phyloP scores from a whole-genome alignment of 2,113 vertebrate species.

The Leuciscus idus region DNA sequence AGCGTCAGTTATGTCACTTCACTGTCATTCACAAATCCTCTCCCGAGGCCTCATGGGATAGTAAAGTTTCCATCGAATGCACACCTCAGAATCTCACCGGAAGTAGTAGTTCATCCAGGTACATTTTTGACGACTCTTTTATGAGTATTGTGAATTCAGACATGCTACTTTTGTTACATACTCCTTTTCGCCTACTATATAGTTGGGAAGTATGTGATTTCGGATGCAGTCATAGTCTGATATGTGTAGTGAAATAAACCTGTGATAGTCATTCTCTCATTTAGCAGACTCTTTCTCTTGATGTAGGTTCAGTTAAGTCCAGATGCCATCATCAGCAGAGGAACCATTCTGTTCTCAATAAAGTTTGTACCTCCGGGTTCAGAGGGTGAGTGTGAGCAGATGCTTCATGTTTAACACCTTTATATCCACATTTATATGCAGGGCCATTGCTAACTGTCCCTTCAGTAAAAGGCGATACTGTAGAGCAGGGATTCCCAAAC shows the following conservation, averaged over 20 bases:
- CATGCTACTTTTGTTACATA: no score
- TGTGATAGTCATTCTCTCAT: neutral
- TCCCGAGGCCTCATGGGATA: no score
- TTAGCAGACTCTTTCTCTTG: constrained; percentile 33
- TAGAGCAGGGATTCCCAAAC: neutral
- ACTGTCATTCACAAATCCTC: no score
- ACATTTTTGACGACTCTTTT: no score
- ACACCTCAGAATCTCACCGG: no score
- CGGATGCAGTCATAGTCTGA: no score
- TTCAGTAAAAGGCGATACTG: neutral
- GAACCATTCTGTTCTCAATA: constrained; percentile 82
- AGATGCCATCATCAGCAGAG: constrained; percentile 78
- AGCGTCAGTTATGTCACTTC: no score
- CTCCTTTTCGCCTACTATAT: no score
- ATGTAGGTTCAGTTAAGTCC: constrained; percentile 76
- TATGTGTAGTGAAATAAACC: neutral
- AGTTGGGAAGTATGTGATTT: no score
- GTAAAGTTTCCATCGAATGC: no score
- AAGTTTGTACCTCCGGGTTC: constrained; percentile 85
- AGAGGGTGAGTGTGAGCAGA: constrained; percentile 59
- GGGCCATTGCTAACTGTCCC: neutral
- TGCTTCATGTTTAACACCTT: neutral
- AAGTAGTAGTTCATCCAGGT: no score
- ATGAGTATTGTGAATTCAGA: no score
- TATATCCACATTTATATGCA: constrained; percentile 24